Conservation (phyloP, 2,113 vertebrate genomes). For the Entosphenus tridentatus region DNA sequence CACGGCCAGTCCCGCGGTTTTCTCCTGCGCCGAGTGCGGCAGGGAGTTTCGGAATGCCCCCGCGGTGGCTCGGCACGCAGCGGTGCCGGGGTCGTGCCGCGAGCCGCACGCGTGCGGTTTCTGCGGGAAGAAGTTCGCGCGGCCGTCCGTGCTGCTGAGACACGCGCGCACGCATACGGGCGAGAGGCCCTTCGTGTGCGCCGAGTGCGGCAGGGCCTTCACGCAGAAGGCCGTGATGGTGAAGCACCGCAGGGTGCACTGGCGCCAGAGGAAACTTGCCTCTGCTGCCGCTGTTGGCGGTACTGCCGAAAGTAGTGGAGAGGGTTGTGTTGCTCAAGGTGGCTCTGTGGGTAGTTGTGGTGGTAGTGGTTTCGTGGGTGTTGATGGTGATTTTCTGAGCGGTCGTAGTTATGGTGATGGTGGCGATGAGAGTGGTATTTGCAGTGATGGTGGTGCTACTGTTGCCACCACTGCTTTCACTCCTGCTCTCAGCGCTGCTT, state of each 20-base stretch:
- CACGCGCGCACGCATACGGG: constrained; percentile 5
- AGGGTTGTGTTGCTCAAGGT: constrained; percentile 3
- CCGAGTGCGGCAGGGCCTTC: constrained; percentile 1
- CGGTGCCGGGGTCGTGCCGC: neutral
- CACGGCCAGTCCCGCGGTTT: too few species aligned
- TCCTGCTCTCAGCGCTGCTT: too few species aligned
- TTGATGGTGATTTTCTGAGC: too few species aligned
- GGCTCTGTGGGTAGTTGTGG: neutral
- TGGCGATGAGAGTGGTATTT: too few species aligned
- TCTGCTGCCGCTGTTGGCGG: neutral
- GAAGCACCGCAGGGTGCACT: constrained; percentile 2
- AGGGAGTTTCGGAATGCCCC: neutral
- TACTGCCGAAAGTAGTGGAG: neutral
- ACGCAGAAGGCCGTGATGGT: neutral
- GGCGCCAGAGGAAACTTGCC: neutral
- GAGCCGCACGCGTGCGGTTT: neutral
- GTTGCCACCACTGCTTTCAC: too few species aligned
- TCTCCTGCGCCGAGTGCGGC: neutral
- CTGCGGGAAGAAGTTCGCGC: neutral
- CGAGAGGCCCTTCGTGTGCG: constrained; percentile 2
- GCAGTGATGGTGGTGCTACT: too few species aligned
- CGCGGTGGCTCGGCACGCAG: constrained; percentile 1
- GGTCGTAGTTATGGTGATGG: too few species aligned
- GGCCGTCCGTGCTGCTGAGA: neutral
- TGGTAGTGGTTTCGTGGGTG: too few species aligned